Percentiles rank a stretch among this genome's conserved stretches.
Conservation (phyloP, 2,797 vertebrate species). For the Pangasius krempfi region DNA sequence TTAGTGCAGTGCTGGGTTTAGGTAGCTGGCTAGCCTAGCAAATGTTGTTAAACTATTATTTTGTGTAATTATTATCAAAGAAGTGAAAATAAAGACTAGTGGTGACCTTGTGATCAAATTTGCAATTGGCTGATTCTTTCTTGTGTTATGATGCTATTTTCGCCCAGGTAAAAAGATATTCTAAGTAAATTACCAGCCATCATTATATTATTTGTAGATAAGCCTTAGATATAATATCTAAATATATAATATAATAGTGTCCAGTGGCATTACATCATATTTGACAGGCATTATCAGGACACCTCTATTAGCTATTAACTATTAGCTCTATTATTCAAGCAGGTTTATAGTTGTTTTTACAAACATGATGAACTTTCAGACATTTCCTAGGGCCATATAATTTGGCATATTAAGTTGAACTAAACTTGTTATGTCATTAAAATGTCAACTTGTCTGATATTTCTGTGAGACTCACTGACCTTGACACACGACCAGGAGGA, state of each 20-base stretch:
- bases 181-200: not conserved
- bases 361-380: not conserved
- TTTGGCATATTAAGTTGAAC: not conserved
- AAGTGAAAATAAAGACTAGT: not conserved
- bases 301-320: not conserved
- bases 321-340: too few relatives aligned
- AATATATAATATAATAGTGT: not conserved
- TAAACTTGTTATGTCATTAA: conserved; percentile 14
- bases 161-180: not conserved
- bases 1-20: not conserved
- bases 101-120: not conserved
- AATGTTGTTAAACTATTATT: not conserved
- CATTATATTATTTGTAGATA: not conserved
- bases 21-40: not conserved
- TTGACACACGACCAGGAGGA: not conserved
- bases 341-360: not conserved
- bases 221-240: not conserved
- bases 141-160: not conserved
- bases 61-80: not conserved
- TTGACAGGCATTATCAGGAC: not conserved
- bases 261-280: not conserved
- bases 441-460: not conserved
- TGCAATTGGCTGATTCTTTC: not conserved
- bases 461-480: conserved; percentile 6
- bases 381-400: not conserved